Base-by-base conservation (phyloP, 1,140 invertebrate species). In the Drosophila funebris region DNA sequence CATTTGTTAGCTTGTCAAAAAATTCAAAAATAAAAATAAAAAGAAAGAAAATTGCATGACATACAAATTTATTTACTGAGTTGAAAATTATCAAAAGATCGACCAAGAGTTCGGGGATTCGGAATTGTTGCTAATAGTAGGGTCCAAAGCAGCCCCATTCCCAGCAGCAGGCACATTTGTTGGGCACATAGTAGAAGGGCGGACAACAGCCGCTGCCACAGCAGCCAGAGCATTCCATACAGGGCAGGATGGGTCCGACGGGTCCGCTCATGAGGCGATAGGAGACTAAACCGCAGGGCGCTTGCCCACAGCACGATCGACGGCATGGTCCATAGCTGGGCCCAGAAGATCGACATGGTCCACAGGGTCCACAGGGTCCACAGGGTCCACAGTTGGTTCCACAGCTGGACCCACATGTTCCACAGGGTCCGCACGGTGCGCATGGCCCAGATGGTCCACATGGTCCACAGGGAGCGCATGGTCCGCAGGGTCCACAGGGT, bases 31-130 rank as follows among this genome's bases (percentile, higher is more conserved):
- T n/a, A n/a, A n/a, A n/a, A n/a, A n/a, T n/a, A n/a, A n/a, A n/a
- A n/a, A n/a, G n/a, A n/a, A n/a, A n/a, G n/a, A n/a, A n/a, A n/a
- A n/a, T n/a, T 62, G 36, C 48, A 50, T 68, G 69, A 73, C 69
- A 68, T 44, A 54, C 68, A 60, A 87, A 87, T 85, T 87, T 84
- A 81, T 85, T 85, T 85, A 80, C 76, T 84, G 81, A 70, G 31
- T 52, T 76, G 60, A 72, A 67, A 84, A 69, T 52, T 76, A 73
- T 74, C 36, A 67, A 85, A 64, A 60, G 50, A 58, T 81, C 33
- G 43, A 69, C 57, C 41, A 66, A 64, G 14, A 11, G 2, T 22
- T 7, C 18, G 1, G 6, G 3, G 14, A 41, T 41, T 11, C n/a
- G 7, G 18, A 4, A 11, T 22, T 4, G 9, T 13, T 4, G 7